Evolutionary conservation across 2,888 invertebrate species (phyloP).

Genomic region (Ochropacha duplaris): DNA sequence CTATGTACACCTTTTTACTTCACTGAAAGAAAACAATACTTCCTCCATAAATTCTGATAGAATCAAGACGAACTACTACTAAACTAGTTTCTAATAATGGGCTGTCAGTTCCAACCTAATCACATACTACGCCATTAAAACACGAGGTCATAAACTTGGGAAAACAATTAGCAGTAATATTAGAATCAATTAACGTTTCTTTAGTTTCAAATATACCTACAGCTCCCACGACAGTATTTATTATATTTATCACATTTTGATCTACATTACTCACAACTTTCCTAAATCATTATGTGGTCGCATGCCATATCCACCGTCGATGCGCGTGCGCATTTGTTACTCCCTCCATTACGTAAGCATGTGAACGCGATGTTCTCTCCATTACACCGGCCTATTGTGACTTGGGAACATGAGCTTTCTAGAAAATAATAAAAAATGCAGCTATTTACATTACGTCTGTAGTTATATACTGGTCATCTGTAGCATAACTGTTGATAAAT

Average conservation of each 20-base stretch:
- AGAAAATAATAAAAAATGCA: constrained; percentile 33
- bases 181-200: neutral
- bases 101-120: too few species aligned
- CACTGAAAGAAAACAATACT: too few species aligned
- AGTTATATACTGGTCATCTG: neutral
- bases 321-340: neutral
- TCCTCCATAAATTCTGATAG: too few species aligned
- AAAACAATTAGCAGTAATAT: neutral
- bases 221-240: neutral
- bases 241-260: neutral
- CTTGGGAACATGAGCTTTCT: constrained; percentile 62
- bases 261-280: constrained; percentile 21
- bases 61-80: too few species aligned
- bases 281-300: constrained; percentile 11
- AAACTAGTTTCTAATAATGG: too few species aligned
- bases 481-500: too few species aligned
- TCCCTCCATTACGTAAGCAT: constrained; percentile 1
- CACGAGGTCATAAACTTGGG: too few species aligned
- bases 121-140: too few species aligned
- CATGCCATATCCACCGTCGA: constrained; percentile 6
- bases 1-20: too few species aligned
- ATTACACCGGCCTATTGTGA: constrained; percentile 48
- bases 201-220: neutral
- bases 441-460: constrained; percentile 6
- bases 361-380: neutral